Evolutionary conservation across 2,888 invertebrate species (phyloP), one percentile per base, ranked within the genome.

Genomic region (Heliconius ismenius): DNA sequence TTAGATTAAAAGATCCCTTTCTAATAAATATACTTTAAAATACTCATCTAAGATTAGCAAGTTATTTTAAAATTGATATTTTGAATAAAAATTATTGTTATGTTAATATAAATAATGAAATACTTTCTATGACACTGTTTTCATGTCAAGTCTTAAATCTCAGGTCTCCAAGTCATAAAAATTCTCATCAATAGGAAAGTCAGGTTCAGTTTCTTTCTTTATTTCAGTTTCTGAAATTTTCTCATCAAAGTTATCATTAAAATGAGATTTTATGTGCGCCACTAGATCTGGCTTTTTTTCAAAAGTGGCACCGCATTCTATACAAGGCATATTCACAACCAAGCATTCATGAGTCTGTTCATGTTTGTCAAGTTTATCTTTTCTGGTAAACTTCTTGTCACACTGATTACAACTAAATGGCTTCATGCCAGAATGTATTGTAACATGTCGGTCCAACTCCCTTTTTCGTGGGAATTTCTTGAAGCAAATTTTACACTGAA

Each of bases 391-490:
- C 81, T 95, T 95, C 82, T 96, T 96, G 80, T 95, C 95, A 88
- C 97, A 97, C 76, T 95, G 94, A 73, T 92, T 94, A 85, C 97
- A 97, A 73, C 95, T 95, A 84, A 96, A 96, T 3, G 96, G 95
- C 82, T 96, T 96, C 88, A 95, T 93, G 1, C 95, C 96, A 63
- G 96, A 95, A 87, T 97, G 97, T 1, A 96, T 93, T 0, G 95
- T 93, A 24, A 95, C 93, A 88, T 97, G 97, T 0, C 96, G 92
- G 81, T 96, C 96, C 15, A 96, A 88, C 87, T 97, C 97, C 64
- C 96, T 93, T 87, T 96, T 96, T 3, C 96, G 91, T 54, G 96
- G 92, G 84, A 97, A 97, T 11, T 95, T 94, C 85, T 96, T 96
- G 74, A 94, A 95, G 85, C 97, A 97, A 69, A 96, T 93, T 81